Evolutionary conservation across 2,888 invertebrate species (phyloP).

Genomic region (Hirtodrosophila confusa): DNA sequence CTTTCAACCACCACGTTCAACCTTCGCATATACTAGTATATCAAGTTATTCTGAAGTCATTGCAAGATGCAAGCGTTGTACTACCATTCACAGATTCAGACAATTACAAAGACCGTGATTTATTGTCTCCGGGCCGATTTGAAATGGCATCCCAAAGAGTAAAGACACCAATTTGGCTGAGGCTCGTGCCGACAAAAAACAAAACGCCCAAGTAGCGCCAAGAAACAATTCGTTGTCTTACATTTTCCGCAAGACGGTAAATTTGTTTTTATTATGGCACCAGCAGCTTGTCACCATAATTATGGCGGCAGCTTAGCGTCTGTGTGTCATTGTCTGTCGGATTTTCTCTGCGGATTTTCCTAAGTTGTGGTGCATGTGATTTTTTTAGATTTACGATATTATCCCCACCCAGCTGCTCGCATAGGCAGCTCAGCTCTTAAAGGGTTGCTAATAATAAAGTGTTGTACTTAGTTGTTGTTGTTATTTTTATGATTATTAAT

Average conservation of each 20-base stretch:
- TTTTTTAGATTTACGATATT: slow-evolving; percentile 29
- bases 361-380: slow-evolving; percentile 11
- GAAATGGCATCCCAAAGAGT: slow-evolving; percentile 30
- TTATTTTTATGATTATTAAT: slow-evolving; percentile 65
- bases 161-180: slow-evolving; percentile 16
- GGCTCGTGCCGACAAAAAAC: slow-evolving; percentile 46
- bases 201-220: slow-evolving; percentile 16
- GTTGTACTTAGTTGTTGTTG: slow-evolving; percentile 35
- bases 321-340: slow-evolving; percentile 40
- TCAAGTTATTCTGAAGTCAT: background rate
- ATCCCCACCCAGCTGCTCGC: slow-evolving; percentile 26
- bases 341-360: slow-evolving; percentile 30
- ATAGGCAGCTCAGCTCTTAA: slow-evolving; percentile 41
- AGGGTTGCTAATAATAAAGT: slow-evolving; percentile 65
- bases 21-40: background rate
- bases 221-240: slow-evolving; percentile 33
- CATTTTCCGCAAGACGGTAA: slow-evolving; percentile 37
- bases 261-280: slow-evolving; percentile 55
- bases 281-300: slow-evolving; percentile 60
- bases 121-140: slow-evolving; percentile 28
- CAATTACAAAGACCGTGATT: slow-evolving; percentile 31
- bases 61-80: slow-evolving; percentile 1
- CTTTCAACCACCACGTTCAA: no score
- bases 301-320: slow-evolving; percentile 46
- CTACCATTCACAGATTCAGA: slow-evolving; percentile 4